Evolutionary conservation across 2,113 vertebrate genomes (phyloP), one percentile per base, ranked within the genome.

Genomic region (Sturnus vulgaris): DNA sequence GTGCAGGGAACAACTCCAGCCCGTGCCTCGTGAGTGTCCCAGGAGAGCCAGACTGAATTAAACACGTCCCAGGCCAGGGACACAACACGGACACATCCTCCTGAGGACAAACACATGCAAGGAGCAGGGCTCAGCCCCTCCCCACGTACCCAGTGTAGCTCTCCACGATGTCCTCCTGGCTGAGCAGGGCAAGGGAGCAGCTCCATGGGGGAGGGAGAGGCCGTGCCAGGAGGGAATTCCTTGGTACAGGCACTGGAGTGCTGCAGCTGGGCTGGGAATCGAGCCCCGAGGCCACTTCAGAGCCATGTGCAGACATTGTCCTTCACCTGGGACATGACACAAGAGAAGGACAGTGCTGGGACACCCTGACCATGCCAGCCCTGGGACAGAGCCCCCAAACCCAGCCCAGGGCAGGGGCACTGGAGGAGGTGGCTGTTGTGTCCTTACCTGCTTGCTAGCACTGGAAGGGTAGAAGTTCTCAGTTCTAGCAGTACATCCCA

Each of bases 1-100:
- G 5, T 0, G 0, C 9, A 3, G 60, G 31, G 10, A 25, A 1
- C 2, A 0, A 3, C 52, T 8, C 1, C 81, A 63, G 22, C n/a
- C 72, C 5, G 21, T 2, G 8, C 10, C 1, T 10, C 0, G 5
- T 0, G 10, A 68, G 9, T 20, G 18, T 15, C 78, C 28, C 4
- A 0, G 37, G 42, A 4, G 68, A 8, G n/a, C 12, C 28, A 49
- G 47, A 9, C 49, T 24, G 47, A 49, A 49, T 49, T 13, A 50
- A 50, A 50, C 47, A 15, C 55, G 1, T 0, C 50, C 55, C 42
- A 25, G 23, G 4, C 11, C 52, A 31, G 52, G 53, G 28, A 18
- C 49, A 50, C 8, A 25, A 15, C 52, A 8, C 46, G 53, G 25
- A 44, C 22, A 5, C 0, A 0, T 3, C 23, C 40, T 40, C 39